Evolutionary conservation across 2,113 vertebrate genomes (phyloP).

Genomic region (Muntiacus reevesi): DNA sequence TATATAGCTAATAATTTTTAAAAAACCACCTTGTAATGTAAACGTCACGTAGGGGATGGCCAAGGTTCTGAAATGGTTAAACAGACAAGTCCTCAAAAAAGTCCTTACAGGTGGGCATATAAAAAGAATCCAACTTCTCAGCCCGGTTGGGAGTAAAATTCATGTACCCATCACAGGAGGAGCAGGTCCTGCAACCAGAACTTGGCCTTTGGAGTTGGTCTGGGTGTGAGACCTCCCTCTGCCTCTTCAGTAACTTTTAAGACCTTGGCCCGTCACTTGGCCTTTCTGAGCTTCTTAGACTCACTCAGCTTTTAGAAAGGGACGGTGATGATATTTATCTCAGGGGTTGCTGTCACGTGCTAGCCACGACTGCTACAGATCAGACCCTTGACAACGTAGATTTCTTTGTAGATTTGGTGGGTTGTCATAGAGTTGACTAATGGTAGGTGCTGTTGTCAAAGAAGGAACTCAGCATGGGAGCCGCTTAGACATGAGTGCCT

Average conservation of each 20-base stretch:
- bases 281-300: not conserved
- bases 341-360: not conserved
- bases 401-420: not conserved
- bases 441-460: not conserved
- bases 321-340: not conserved
- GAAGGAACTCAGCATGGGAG: not conserved
- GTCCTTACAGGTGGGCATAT: not conserved
- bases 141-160: not conserved
- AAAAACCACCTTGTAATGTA: not conserved
- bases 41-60: not conserved
- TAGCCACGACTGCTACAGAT: not conserved
- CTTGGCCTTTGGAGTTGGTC: not conserved
- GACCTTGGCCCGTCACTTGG: not conserved
- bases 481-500: not conserved
- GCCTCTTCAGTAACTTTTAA: not conserved
- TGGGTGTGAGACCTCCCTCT: not conserved
- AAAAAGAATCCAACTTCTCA: not conserved
- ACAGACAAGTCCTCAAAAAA: not conserved
- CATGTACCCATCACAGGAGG: not conserved
- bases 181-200: not conserved
- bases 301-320: not conserved
- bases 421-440: not conserved
- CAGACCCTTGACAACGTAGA: not conserved
- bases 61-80: slow-evolving; percentile 43
- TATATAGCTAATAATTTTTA: not conserved